These are phyloP conservation scores for Cristatella mucedo DNA, from an alignment of 2,888 invertebrate genomes.

Conservation along the genomic window DNA sequence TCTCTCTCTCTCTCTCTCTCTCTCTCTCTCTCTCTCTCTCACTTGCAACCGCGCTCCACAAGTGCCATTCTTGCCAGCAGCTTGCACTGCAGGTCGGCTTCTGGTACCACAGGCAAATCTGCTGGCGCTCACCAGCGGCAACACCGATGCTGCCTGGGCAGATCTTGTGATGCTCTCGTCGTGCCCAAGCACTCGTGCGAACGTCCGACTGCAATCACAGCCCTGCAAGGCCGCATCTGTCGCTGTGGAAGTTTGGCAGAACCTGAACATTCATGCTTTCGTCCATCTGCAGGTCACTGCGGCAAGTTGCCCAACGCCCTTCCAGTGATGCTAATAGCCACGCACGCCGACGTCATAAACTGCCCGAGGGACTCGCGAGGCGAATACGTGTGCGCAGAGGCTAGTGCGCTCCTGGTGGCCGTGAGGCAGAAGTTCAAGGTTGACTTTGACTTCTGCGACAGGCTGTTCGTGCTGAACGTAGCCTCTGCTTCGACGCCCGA, in stretches of 20 bases:
- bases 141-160: no score
- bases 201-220: no score
- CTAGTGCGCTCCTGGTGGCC: slow-evolving; percentile 9
- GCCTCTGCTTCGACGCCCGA: slow-evolving; percentile 48
- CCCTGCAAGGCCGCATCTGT: no score
- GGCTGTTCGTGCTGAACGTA: slow-evolving; percentile 47
- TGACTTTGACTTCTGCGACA: slow-evolving; percentile 46
- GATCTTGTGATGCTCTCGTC: background rate
- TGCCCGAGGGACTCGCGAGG: slow-evolving; percentile 45
- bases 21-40: no score
- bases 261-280: background rate
- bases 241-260: background rate
- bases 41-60: no score
- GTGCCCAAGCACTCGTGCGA: background rate
- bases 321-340: slow-evolving; percentile 48
- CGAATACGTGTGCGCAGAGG: slow-evolving; percentile 46
- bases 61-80: no score
- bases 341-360: slow-evolving; percentile 46
- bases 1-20: no score
- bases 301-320: slow-evolving; percentile 44
- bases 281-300: slow-evolving; percentile 42
- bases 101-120: no score
- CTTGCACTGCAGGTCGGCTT: no score
- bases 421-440: slow-evolving; percentile 41
- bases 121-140: no score